Evolutionary conservation across 2,888 invertebrate species (phyloP), one percentile per base, ranked within the genome.

Genomic region (Dicyrtomina minuta): DNA sequence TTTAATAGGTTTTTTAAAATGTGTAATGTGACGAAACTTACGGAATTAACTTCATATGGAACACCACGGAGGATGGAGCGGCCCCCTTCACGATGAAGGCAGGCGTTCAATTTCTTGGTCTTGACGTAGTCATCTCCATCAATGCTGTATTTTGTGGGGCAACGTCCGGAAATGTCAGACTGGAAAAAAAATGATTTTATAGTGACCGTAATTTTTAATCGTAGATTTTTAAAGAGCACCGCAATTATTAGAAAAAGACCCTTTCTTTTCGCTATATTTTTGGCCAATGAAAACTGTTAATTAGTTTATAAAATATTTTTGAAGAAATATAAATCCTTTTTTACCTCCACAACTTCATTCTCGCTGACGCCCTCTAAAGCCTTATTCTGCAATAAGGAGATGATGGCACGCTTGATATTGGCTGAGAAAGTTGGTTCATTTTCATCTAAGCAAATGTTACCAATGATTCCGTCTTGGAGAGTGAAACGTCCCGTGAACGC

Each of bases 371-470:
- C 68, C 4, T 60, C 1, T 1, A 68, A 17, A 41, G 68, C 68
- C 27, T 68, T 68, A 33, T 68, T 68, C 82, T 92, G 92, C 80
- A 93, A 86, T 72, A 92, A 82, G 0, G 95, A 94, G 67, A 93
- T 87, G 74, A 96, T 86, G 5, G 92, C 94, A 74, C 95, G 87
- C 84, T 96, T 96, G 81, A 96, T 87, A 84, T 96, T 96, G 66
- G 96, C 86, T 0, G 92, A 89, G 79, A 89, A 88, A 22, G 88
- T 86, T 0, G 87, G 86, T 80, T 96, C 96, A 0, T 84, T 87
- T 0, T 84, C 84, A 2, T n/a, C 26, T 0, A 89, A 84, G 80
- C 96, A 96, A 75, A 96, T 87, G 12, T 89, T 84, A 53, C 90
- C 89, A 51, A 94, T 82, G 73, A 87, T 86, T 2, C 95, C 95